Evolutionary conservation across 2,797 vertebrate species (phyloP), one percentile per base, ranked within the genome.

Genomic region (Phoxinus dragarum): DNA sequence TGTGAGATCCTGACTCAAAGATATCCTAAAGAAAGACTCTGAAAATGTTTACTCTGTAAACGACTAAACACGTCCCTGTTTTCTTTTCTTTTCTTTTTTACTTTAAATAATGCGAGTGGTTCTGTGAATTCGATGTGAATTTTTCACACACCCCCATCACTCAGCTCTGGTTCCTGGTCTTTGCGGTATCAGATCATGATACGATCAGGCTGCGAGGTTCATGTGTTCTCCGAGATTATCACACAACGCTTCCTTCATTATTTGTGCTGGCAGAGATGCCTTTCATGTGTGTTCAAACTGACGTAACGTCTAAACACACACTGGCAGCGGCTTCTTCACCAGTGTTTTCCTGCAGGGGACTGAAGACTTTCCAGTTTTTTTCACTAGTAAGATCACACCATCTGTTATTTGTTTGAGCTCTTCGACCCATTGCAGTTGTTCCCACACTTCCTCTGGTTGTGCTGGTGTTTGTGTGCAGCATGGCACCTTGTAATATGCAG

Each of bases 401-500:
- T 38, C 4, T 36, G 17, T 75, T 76, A 68, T 80, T 52, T 40
- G 14, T 71, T 40, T 3, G 61, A 34, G 31, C 14, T 34, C 61
- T 59, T 4, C 11, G 56, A 59, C 56, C 56, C 56, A 6, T 23
- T 49, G 27, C 27, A 23, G 61, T 82, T 64, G 34, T 72, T n/a
- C 17, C 19, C 61, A 19, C 82, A 42, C 73, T 23, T n/a, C 17
- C 27, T 5, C 42, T 31, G 27, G 40, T 49, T 36, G 42, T 7
- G 31, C 23, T 2, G 17, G 36, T 59, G 36, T 42, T 17, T 21
- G 31, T 72, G 34, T 72, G 36, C 21, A 21, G 8, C 5, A 14
- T 67, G 52, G 44, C 81, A 64, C 27, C 40, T 44, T 54, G 61
- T 68, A 40, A 75, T 67, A 10, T 3, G 73, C 82, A 52, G 64